Evolutionary conservation across 1,140 invertebrate species (phyloP).

Genomic region (Diabrotica virgifera): DNA sequence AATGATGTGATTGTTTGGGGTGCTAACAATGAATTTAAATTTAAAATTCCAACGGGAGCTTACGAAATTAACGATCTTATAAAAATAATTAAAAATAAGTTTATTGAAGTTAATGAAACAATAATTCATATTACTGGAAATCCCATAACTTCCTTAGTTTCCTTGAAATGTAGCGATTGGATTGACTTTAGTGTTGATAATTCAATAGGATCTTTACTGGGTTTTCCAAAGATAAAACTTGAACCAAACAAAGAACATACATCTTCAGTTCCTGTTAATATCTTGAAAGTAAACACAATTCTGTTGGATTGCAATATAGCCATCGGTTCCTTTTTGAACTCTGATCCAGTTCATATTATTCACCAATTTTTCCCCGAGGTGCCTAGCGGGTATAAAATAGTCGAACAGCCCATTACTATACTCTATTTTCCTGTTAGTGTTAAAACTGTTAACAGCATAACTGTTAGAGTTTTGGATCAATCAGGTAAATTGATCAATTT

Average conservation of each 20-base stretch:
- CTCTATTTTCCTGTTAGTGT: no score
- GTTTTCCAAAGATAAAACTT: not conserved
- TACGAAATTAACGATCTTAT: not conserved
- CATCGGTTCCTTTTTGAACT: not conserved
- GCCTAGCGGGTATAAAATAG: constrained; percentile 8
- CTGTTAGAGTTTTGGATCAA: not conserved
- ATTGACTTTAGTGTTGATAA: not conserved
- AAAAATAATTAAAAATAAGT: not conserved
- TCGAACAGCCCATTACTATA: not conserved
- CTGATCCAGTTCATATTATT: not conserved
- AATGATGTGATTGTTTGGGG: not conserved
- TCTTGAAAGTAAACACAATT: not conserved
- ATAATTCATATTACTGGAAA: not conserved
- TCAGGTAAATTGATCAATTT: not conserved
- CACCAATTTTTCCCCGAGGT: not conserved
- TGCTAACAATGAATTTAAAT: not conserved
- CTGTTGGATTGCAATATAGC: not conserved
- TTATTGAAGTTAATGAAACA: not conserved
- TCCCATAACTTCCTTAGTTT: not conserved
- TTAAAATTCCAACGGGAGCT: not conserved
- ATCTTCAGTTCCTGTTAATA: no score
- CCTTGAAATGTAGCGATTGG: not conserved
- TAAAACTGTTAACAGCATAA: no score
- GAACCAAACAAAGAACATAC: not conserved
- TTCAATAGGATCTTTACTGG: not conserved